phyloP scores from a whole-genome alignment of 2,888 invertebrate species.

The Oligia fasciuncula region DNA sequence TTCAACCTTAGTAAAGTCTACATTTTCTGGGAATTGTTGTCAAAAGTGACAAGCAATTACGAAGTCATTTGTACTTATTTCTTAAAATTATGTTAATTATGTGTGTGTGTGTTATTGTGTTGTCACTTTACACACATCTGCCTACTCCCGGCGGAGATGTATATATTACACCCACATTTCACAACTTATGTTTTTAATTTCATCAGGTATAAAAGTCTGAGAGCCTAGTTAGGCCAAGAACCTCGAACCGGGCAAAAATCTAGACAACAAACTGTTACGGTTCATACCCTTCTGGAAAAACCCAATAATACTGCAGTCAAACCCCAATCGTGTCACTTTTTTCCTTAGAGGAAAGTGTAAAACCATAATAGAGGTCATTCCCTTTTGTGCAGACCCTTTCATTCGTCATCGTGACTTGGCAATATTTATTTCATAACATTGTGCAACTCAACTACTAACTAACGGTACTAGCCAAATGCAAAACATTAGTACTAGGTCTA shows the following conservation, averaged over 20 bases:
- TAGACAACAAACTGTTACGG: neutral
- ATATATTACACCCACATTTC: neutral
- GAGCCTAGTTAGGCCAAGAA: neutral
- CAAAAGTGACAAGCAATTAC: neutral
- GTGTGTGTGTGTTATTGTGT: neutral
- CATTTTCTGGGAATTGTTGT: neutral
- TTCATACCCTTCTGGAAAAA: neutral
- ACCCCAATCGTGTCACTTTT: neutral
- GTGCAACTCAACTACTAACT: neutral
- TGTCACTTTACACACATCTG: neutral
- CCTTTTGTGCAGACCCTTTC: neutral
- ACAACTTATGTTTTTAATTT: neutral
- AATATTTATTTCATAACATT: slow-evolving; percentile 29
- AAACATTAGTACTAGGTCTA: slow-evolving; percentile 9
- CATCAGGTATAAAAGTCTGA: neutral
- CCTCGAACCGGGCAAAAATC: neutral
- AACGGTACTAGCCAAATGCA: neutral
- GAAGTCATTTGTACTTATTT: neutral
- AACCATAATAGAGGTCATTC: neutral
- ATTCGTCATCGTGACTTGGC: neutral
- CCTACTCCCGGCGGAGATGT: neutral
- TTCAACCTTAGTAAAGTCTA: neutral
- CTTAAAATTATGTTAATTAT: neutral
- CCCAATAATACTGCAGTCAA: neutral
- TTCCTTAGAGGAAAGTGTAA: neutral